These are phyloP conservation scores for Fundulus diaphanus DNA, from an alignment of 2,797 vertebrate genomes.

Conservation along the genomic window DNA sequence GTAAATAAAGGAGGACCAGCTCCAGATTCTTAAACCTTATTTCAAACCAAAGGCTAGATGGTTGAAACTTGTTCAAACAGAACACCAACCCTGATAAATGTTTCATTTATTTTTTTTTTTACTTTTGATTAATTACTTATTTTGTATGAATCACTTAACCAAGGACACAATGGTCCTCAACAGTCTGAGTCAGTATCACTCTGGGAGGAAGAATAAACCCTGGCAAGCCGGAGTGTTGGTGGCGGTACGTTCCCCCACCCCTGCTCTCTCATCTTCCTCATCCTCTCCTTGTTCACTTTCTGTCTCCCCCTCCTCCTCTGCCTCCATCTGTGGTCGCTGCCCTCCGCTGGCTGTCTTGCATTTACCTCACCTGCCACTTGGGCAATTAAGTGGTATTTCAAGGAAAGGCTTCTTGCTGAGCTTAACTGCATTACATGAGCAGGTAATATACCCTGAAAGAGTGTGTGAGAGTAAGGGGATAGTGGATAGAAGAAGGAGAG, in stretches of 20 bases:
- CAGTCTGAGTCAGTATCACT: slow-evolving; percentile 94
- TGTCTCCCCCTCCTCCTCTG: neutral
- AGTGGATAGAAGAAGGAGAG: slow-evolving; percentile 37
- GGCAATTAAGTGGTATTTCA: slow-evolving; percentile 97
- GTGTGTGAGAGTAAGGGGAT: slow-evolving; percentile 43
- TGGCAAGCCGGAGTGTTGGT: slow-evolving; percentile 80
- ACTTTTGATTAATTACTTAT: slow-evolving; percentile 89
- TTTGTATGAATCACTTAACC: slow-evolving; percentile 90
- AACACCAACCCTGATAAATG: slow-evolving; percentile 79
- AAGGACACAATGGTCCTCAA: slow-evolving; percentile 86
- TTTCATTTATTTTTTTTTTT: slow-evolving; percentile 83
- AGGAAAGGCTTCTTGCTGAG: slow-evolving; percentile 94
- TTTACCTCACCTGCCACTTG: slow-evolving; percentile 90
- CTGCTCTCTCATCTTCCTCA: slow-evolving; percentile 14
- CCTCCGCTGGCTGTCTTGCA: slow-evolving; percentile 42
- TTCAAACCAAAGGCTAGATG: neutral
- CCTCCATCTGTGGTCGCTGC: slow-evolving; percentile 18
- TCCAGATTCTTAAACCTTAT: neutral
- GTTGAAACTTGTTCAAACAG: slow-evolving; percentile 17
- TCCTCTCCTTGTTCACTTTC: slow-evolving; percentile 6
- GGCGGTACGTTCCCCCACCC: slow-evolving; percentile 66
- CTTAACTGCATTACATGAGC: slow-evolving; percentile 96
- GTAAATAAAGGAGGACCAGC: neutral
- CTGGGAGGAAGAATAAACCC: slow-evolving; percentile 85
- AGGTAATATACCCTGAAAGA: slow-evolving; percentile 89